phyloP scores from a whole-genome alignment of 2,797 vertebrate genomes.

The Anguilla anguilla region DNA sequence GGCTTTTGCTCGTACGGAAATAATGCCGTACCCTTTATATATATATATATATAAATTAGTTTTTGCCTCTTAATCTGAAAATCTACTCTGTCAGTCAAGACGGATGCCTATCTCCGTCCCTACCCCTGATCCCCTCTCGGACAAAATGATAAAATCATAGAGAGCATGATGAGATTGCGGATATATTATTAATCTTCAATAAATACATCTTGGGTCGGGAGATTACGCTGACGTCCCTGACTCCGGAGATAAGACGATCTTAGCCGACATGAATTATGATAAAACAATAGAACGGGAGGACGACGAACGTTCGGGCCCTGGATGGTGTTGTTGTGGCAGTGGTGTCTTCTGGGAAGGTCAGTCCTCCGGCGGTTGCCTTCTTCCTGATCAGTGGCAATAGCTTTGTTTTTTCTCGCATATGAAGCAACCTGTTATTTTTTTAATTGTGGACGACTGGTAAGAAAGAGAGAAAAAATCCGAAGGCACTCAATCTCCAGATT shows the following conservation, averaged over 20 bases:
- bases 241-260: constrained; percentile 60
- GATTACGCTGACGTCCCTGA: constrained; percentile 68
- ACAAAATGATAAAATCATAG: constrained; percentile 80
- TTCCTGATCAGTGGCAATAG: neutral
- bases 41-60: constrained; percentile 35
- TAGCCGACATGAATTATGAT: constrained; percentile 71
- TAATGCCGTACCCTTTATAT: neutral
- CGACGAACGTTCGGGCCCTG: constrained; percentile 57
- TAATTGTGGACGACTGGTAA: neutral
- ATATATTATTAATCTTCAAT: constrained; percentile 82
- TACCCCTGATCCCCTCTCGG: constrained; percentile 54
- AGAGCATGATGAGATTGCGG: constrained; percentile 81
- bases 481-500: too few relatives aligned
- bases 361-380: neutral
- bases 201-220: constrained; percentile 80
- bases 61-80: constrained; percentile 40
- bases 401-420: neutral
- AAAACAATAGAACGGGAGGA: constrained; percentile 50
- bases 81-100: constrained; percentile 28
- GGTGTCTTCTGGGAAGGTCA: neutral
- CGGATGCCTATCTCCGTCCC: neutral
- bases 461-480: too few relatives aligned
- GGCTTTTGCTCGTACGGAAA: neutral
- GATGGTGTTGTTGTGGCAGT: constrained; percentile 41
- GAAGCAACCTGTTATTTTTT: neutral